phyloP scores from a whole-genome alignment of 2,797 vertebrate genomes.

The Hafferia zeledoni region DNA sequence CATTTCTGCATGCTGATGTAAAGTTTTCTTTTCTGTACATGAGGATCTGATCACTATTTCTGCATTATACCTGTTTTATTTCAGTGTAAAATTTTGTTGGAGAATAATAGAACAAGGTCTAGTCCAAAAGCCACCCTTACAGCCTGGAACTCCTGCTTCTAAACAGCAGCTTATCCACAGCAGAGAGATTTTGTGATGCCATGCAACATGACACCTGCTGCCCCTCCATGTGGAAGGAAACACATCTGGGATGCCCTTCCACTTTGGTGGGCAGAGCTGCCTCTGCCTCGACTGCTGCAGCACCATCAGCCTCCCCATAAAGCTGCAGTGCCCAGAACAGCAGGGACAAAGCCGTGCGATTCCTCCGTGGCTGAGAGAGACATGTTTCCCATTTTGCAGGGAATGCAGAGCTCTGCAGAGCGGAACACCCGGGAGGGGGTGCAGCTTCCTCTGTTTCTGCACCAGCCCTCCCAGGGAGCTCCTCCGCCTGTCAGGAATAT shows the following conservation, averaged over 20 bases:
- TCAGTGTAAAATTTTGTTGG: not conserved
- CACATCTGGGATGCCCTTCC: not conserved
- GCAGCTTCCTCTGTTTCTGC: conserved; percentile 16
- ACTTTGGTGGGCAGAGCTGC: not conserved
- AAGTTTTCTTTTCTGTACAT: not conserved
- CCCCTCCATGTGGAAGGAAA: not conserved
- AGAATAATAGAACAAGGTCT: not conserved
- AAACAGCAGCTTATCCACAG: not conserved
- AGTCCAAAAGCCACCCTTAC: not conserved
- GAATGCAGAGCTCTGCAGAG: not conserved
- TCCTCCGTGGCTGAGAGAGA: not conserved
- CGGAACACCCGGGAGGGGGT: conserved; percentile 7
- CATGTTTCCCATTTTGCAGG: not conserved
- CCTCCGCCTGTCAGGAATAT: not conserved
- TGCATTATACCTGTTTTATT: not conserved
- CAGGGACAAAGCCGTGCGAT: not conserved
- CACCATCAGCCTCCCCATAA: not conserved
- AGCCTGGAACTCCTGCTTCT: not conserved
- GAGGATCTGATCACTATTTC: not conserved
- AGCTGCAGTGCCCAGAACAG: not conserved
- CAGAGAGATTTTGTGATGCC: not conserved
- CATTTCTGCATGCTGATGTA: not conserved
- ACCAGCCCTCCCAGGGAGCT: conserved; percentile 30
- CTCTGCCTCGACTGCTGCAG: not conserved
- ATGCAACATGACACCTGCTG: not conserved